These are phyloP conservation scores for Urocyon cinereoargenteus DNA, from an alignment of 2,797 vertebrate genomes.

Conservation along the genomic window DNA sequence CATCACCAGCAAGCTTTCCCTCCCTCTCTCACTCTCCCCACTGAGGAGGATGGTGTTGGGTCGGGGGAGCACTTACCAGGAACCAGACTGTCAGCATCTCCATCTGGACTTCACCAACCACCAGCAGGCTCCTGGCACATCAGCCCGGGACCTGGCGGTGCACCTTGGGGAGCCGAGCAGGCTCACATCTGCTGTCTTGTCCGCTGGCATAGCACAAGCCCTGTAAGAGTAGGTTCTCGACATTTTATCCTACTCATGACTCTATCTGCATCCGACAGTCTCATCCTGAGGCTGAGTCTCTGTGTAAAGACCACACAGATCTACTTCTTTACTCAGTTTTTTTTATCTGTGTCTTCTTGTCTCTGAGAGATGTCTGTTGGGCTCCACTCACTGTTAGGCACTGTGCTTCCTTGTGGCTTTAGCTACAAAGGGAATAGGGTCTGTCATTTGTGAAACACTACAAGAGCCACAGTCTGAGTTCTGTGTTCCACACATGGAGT, in stretches of 20 bases:
- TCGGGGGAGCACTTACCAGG: too few relatives aligned
- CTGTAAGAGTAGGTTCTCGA: not conserved
- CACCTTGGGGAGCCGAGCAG: not conserved
- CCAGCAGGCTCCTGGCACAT: not conserved
- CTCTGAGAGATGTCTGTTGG: not conserved
- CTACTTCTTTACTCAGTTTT: not conserved
- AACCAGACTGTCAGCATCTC: not conserved
- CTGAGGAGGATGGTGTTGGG: not conserved
- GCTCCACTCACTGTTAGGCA: not conserved
- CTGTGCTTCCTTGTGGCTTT: not conserved
- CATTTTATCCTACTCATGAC: not conserved
- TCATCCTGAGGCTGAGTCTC: not conserved
- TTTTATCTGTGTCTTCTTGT: not conserved
- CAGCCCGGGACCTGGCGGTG: fast-evolving
- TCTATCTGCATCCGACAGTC: not conserved
- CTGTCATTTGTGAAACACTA: not conserved
- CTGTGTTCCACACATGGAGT: not conserved
- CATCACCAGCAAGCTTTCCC: not conserved
- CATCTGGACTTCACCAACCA: not conserved
- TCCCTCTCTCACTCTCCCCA: too few relatives aligned
- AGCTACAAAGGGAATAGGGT: not conserved
- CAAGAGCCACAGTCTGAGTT: not conserved
- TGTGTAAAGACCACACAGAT: not conserved
- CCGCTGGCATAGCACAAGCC: not conserved
- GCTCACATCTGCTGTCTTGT: not conserved